Evolutionary conservation across 2,113 vertebrate genomes (phyloP), one percentile per base, ranked within the genome.

Genomic region (Pagrus major): DNA sequence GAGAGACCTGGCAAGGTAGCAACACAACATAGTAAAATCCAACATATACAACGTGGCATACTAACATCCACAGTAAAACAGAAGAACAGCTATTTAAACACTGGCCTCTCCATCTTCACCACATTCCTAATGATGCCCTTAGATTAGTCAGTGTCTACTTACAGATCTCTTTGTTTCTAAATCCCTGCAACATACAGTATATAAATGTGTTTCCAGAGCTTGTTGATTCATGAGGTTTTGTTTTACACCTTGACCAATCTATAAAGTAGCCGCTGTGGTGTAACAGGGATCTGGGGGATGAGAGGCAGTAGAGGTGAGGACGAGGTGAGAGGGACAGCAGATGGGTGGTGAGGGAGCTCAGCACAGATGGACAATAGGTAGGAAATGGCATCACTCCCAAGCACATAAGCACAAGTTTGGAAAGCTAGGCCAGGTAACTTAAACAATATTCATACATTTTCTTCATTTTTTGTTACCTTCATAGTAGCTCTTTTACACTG

Each of bases 241-340:
- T 69, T 73, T 85, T 81, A 76, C 76, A 71, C 60, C 31, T 77
- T 56, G 42, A 49, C 75, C 41, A 77, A 39, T 85, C 85, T 73
- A 81, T 69, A 66, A 84, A 81, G 76, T 63, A 61, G 74, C 44
- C 65, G 80, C 47, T 78, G 66, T 79, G 65, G 41, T 86, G 90
- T 92, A 90, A 91, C 46, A 18, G 52, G 58, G 60, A 86, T 88
- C 86, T 83, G 80, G 71, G 79, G 76, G 65, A 58, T 88, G 84
- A 88, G 66, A 88, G 86, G 88, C 69, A 10, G 73, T 2, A 46
- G 81, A 82, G 90, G 86, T 90, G 66, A 91, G 60, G 18, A 9
- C 2, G 49, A 46, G 90, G 89, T 92, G 86, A 90, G 76, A 76
- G 80, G 68, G 51, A 85, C 65, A 81, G 70, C 87, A 91, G 91